Base-by-base conservation (phyloP, 1,140 invertebrate genomes). In the Calephelis nemesis region DNA sequence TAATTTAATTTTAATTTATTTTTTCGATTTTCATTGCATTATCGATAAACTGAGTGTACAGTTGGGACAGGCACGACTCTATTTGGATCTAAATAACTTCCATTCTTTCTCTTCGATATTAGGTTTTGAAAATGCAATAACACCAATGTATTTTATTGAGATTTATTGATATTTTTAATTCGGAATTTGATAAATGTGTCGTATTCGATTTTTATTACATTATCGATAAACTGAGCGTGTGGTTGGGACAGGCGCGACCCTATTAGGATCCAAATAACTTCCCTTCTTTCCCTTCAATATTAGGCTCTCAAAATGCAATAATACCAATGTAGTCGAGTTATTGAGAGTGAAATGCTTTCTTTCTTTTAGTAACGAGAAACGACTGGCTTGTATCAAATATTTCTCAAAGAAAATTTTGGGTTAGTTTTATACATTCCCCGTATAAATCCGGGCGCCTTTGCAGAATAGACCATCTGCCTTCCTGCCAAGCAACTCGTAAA, bases 221-320 rank as follows among this genome's bases (percentile, higher is more conserved):
- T 30, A 30, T 4, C 30, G 30, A 30, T 30, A 30, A 30, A 30
- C 30, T 30, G 30, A 2, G 30, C 3, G 30, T 30, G 3, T 2
- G 3, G 30, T 30, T 30, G 30, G 30, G 30, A 30, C 30, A 30
- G 30, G 50, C 50, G 15, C 50, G 15, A 52, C 50, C 50, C 50
- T 52, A 52, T 52, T 52, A 52, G 50, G 50, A 15, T 19, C 50
- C 50, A 19, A 52, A 52, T 52, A 52, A 52, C 50, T 15, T 52
- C 50, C 30, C 30, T 30, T 30, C 30, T 30, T 30, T 15, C 50
- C 50, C 50, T 19, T 52, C 50, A 15, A 52, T 52, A 52, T 52
- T 52, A 52, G 50, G 19, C 19, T 52, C 50, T 52, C 10, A 15
- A 52, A 15, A 52, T 15, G 50, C 50, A 52, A 52, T 52, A 52